Evolutionary conservation across 2,797 vertebrate genomes (phyloP).

Genomic region (Selene dorsalis): DNA sequence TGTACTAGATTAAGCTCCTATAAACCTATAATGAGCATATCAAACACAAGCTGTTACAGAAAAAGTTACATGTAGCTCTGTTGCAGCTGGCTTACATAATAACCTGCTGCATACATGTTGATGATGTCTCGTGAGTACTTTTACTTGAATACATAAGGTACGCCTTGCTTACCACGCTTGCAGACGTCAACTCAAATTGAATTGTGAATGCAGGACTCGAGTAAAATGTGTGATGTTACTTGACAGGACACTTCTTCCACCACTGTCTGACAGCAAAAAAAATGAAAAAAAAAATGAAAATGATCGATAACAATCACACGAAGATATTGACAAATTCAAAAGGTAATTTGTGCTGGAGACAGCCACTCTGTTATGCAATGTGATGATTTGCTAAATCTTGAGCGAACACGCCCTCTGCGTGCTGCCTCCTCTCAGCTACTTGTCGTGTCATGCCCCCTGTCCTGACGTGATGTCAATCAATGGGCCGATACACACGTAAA

Average conservation of each 20-base stretch:
- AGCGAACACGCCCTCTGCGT: slow-evolving; percentile 42
- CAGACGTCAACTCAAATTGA: not conserved
- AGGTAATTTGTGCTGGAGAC: not conserved
- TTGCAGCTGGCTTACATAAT: not conserved
- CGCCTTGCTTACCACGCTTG: not conserved
- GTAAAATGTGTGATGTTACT: not conserved
- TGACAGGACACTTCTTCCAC: too few relatives aligned
- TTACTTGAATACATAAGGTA: not conserved
- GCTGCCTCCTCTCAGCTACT: not conserved
- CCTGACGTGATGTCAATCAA: not conserved
- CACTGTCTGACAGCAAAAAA: not conserved
- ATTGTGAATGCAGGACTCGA: not conserved
- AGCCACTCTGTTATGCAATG: not conserved
- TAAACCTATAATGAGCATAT: too few relatives aligned
- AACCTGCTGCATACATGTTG: not conserved
- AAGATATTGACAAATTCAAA: not conserved
- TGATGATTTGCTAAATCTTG: not conserved
- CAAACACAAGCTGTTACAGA: too few relatives aligned
- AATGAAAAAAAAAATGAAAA: too few relatives aligned
- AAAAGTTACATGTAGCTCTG: too few relatives aligned
- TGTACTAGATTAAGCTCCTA: not conserved
- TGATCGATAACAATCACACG: not conserved
- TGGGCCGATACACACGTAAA: not conserved
- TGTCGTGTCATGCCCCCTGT: slow-evolving; percentile 11
- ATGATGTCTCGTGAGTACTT: too few relatives aligned